Evolutionary conservation across 2,113 vertebrate species (phyloP), one percentile per base, ranked within the genome.

Genomic region (Microtus pennsylvanicus): DNA sequence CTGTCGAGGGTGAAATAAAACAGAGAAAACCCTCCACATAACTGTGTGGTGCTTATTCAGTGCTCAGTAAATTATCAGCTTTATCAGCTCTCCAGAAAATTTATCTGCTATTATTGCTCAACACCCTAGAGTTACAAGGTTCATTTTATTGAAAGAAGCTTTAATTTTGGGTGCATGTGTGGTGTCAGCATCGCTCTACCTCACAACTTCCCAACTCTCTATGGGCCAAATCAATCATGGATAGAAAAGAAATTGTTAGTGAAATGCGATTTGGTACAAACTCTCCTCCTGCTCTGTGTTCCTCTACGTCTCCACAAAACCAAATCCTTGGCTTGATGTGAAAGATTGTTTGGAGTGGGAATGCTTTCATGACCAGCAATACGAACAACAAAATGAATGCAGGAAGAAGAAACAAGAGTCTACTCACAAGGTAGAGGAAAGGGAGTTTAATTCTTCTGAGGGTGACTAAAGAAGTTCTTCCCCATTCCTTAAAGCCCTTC

Each of bases 231-330:
- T 93, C 80, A 94, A 94, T 80, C 10, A 75, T 87, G 78, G 35
- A 77, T 87, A 6, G 1, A 87, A 28, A 45, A 58, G 30, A 87
- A 94, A 80, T 91, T 50, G 83, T 94, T 75, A 67, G 38, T 65
- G 87, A 89, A 96, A 55, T 87, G 90, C 92, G 47, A 4, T 80
- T 89, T 78, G 69, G 22, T 93, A 38, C 69, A 91, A 91, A 87
- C 47, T 91, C 8, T 50, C 72, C 83, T 91, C 63, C 67, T 17
- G 87, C 21, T 91, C 42, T 17, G 75, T 26, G 24, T 72, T 96
- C 45, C 69, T 93, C 80, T 94, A 52, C 52, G 58, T 93, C 93
- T 89, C 72, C 52, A 95, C 38, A 93, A 94, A 94, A 65, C 33
- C 11, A 45, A 81, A 35, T 93, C 74, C 94, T 94, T 87, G 69